Conservation (phyloP, 2,888 invertebrate genomes). For the Eupithecia subumbrata region DNA sequence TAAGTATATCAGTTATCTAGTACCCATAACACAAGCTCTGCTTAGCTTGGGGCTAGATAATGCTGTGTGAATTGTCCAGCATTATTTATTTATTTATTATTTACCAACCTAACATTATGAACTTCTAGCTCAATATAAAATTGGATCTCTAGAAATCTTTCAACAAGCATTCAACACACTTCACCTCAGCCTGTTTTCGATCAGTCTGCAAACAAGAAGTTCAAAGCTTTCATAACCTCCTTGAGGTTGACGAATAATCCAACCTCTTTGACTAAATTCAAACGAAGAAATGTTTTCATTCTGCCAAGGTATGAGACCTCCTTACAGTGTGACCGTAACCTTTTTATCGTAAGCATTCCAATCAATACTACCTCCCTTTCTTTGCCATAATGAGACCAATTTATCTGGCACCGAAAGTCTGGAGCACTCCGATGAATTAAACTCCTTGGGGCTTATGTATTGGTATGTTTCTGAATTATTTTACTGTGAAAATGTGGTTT, state of each 20-base stretch:
- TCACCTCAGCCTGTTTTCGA: neutral
- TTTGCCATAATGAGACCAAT: constrained; percentile 68
- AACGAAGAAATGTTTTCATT: neutral
- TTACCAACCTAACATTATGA: neutral
- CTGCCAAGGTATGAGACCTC: constrained; percentile 4
- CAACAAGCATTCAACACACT: neutral
- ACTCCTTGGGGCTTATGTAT: constrained; percentile 49
- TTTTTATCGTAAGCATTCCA: constrained; percentile 50
- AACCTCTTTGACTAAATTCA: constrained; percentile 30
- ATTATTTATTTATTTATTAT: too few species aligned
- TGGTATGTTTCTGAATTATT: constrained; percentile 40
- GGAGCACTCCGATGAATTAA: constrained; percentile 65
- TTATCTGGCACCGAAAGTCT: constrained; percentile 61
- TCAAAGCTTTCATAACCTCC: constrained; percentile 5
- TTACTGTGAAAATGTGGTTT: constrained; percentile 32
- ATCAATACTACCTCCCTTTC: constrained; percentile 54
- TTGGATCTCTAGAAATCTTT: neutral
- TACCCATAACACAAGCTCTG: too few species aligned
- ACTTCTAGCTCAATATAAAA: neutral
- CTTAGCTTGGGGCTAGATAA: too few species aligned
- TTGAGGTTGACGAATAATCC: neutral
- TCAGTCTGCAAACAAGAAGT: neutral
- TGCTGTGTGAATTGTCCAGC: too few species aligned
- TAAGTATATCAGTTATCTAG: too few species aligned
- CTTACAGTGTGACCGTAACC: constrained; percentile 48